Base-by-base conservation (phyloP, 2,888 invertebrate species). In the Autographa pulchrina region DNA sequence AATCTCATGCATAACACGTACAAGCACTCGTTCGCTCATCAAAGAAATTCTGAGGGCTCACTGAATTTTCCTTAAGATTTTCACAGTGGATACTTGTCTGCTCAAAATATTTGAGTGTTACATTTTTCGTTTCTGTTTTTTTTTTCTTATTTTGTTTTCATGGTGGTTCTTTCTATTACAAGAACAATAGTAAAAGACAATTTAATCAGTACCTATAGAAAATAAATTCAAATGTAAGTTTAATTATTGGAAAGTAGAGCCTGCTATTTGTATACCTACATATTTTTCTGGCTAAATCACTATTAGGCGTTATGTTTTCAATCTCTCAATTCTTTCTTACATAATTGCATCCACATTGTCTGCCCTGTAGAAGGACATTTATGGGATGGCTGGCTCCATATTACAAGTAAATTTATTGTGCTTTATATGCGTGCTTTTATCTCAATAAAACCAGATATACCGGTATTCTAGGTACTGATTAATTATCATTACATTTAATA, bases 401-500 rank as follows among this genome's bases (percentile, higher is more conserved):
- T 7, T n/a, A 48, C 7, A 7, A n/a, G 48, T n/a, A n/a, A 48
- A 48, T 48, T 6, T 48, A 48, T 48, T n/a, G 48, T 48, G n/a
- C n/a, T n/a, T 48, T n/a, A 14, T 2, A 16, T 43, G 14, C 0
- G 43, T 43, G 43, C 43, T 14, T 43, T 25, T 25, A 25, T 25
- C 43, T 43, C 16, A 43, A 43, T 43, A 16, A 48, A 48, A 48
- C 48, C 48, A 48, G 48, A n/a, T 48, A 48, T n/a, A 48, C 48
- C n/a, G 48, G 48, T 48, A 48, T 6, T 16, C 48, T 48, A 4
- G 14, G 16, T 54, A 54, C 54, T 56, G 25, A 25, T 25, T 20
- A 56, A 25, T 25, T 20, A 56, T 56, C 25, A 25, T 25, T 56
- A 56, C 54, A 25, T 56, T 20, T 56, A 56, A 56, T 56, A 56